Base-by-base conservation (phyloP, 2,888 invertebrate genomes). In the Homarus gammarus region DNA sequence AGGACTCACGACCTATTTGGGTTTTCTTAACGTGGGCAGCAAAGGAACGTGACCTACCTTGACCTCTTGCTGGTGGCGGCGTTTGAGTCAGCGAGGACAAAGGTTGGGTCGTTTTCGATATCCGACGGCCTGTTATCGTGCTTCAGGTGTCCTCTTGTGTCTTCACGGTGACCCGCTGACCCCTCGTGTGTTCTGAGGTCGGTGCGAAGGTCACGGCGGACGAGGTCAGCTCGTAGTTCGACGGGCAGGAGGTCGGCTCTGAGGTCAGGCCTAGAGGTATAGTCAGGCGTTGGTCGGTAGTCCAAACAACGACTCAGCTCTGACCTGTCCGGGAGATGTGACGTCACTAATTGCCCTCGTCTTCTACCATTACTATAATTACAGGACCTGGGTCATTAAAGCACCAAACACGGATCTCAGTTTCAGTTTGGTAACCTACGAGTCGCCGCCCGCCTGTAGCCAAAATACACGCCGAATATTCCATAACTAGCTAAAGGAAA, bases 31-130 rank as follows among this genome's bases (percentile, higher is more conserved):
- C n/a, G n/a, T n/a, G n/a, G n/a, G n/a, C n/a, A n/a, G n/a, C n/a
- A n/a, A n/a, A n/a, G n/a, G n/a, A n/a, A n/a, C n/a, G n/a, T n/a
- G n/a, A 51, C 85, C 27, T 79, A 87, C 89, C 89, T 84, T 36
- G 89, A 44, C 61, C 90, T 79, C n/a, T 82, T 70, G 3, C 49
- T 73, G 27, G 86, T 31, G 40, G 73, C 51, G 12, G 72, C 68
- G 56, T 78, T 70, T 0, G 89, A 78, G 73, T 83, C 87, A 10
- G 87, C 77, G 31, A 90, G 68, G 15, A 82, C 83, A 73, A 61
- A 85, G 40, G 77, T 82, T 6, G 90, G 90, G 78, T 90, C 90
- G 86, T 90, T 90, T n/a, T 90, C 90, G 18, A 87, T 87, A 38
- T 90, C 90, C 18, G 86, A 87, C 10, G 73, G 82, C 6, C 82